These are phyloP conservation scores for Phalloptychus januarius DNA, from an alignment of 2,797 vertebrate genomes.

Conservation along the genomic window DNA sequence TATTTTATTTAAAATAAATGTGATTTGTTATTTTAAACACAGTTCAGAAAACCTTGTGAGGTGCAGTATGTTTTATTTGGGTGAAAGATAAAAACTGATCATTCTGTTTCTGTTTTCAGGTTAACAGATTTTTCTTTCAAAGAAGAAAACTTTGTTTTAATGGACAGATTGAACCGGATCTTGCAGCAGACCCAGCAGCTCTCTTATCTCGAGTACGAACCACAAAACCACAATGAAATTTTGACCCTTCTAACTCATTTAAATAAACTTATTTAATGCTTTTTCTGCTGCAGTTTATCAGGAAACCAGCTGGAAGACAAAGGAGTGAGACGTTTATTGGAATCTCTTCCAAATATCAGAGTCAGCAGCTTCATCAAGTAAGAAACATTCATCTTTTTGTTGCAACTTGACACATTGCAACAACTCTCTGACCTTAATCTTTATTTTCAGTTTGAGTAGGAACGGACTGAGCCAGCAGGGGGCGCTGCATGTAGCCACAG, in stretches of 20 bases:
- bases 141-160: slow-evolving; percentile 29
- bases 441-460: slow-evolving; percentile 80
- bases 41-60: too few relatives aligned
- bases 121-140: slow-evolving; percentile 78
- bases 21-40: too few relatives aligned
- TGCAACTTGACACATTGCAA: not conserved
- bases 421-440: slow-evolving; percentile 12
- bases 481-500: slow-evolving; percentile 73
- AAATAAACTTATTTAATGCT: slow-evolving; percentile 1
- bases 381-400: slow-evolving; percentile 46
- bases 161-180: slow-evolving; percentile 72
- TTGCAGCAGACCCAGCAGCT: slow-evolving; percentile 75
- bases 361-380: slow-evolving; percentile 82
- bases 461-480: slow-evolving; percentile 83
- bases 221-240: not conserved
- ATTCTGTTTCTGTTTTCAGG: slow-evolving; percentile 60
- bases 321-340: slow-evolving; percentile 77
- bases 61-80: not conserved
- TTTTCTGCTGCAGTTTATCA: slow-evolving; percentile 80
- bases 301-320: slow-evolving; percentile 82
- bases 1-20: too few relatives aligned
- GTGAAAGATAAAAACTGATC: not conserved
- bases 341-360: slow-evolving; percentile 71
- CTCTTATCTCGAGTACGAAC: slow-evolving; percentile 83
- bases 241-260: not conserved